Evolutionary conservation across 2,113 vertebrate species (phyloP).

Genomic region (Athene cunicularia): DNA sequence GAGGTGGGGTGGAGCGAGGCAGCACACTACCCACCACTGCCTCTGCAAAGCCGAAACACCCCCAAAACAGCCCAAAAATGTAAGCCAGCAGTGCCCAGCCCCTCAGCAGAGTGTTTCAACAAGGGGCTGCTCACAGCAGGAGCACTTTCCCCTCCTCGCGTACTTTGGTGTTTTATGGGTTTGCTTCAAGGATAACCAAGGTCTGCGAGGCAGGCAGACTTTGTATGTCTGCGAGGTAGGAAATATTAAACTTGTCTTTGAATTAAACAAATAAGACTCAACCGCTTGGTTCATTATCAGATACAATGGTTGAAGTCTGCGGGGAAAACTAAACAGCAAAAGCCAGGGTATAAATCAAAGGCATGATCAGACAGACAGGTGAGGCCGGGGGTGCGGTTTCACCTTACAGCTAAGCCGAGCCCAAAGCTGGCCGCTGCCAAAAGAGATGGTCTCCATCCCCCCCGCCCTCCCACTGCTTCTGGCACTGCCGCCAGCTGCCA

Average conservation of each 20-base stretch:
- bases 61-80: background rate
- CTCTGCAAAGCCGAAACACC: background rate
- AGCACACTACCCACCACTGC: background rate
- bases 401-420: background rate
- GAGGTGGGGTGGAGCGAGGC: background rate
- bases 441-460: background rate
- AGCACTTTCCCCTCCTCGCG: background rate
- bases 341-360: background rate
- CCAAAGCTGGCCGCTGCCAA: background rate
- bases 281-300: background rate
- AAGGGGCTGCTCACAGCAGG: accelerated
- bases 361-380: background rate
- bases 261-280: constrained; percentile 32
- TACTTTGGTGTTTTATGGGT: background rate
- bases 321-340: background rate
- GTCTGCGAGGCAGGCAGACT: background rate
- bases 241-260: background rate
- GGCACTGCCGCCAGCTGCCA: background rate
- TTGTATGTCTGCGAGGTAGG: background rate
- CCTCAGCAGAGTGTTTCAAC: background rate
- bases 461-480: background rate
- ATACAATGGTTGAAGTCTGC: background rate
- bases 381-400: background rate
- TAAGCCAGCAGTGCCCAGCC: background rate
- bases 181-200: background rate